Base-by-base conservation (phyloP, 2,888 invertebrate species). In the Xiphydria camelus region DNA sequence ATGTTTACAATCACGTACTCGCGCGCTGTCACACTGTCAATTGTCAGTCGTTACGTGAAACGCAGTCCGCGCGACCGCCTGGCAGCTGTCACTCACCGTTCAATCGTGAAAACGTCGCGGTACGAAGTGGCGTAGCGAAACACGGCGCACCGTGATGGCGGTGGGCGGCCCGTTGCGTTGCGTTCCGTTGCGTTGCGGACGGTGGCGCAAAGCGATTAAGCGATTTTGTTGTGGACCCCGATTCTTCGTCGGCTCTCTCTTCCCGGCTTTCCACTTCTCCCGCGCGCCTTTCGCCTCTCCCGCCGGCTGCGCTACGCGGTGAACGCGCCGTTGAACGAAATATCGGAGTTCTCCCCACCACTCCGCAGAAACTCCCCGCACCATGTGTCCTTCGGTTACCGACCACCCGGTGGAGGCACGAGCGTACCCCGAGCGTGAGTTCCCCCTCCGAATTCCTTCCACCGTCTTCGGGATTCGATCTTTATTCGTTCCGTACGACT, bases 191-290 rank as follows among this genome's bases (percentile, higher is more conserved):
- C 58, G 58, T 58, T 57, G 67, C 68, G 68, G 62, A 72, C 72
- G 72, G 70, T 71, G 74, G 70, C 74, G 74, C 73, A 70, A 70
- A 70, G 68, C 73, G 74, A 75, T 75, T 75, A 75, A 74, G 74
- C 75, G 74, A 75, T 74, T 75, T 75, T 75, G 73, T 75, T 74
- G 73, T 75, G 74, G 68, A 73, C 70, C 71, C 63, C 71, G 72
- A 71, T 73, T 73, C 72, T 71, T 70, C 68, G 61, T 51, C 29
- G 49, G 53, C 60, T 66, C 62, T 55, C 60, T 55, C 57, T 64
- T 66, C 62, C 66, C 66, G 62, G 60, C 66, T 71, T 70, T 66
- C 71, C 68, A 66, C 69, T 69, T 72, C 70, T 71, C 66, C 65
- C 64, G 65, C 66, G 61, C 60, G 63, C 61, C 62, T 64, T 67